These are phyloP conservation scores for Ecliptopera silaceata DNA, from an alignment of 2,888 invertebrate species.

Conservation along the genomic window DNA sequence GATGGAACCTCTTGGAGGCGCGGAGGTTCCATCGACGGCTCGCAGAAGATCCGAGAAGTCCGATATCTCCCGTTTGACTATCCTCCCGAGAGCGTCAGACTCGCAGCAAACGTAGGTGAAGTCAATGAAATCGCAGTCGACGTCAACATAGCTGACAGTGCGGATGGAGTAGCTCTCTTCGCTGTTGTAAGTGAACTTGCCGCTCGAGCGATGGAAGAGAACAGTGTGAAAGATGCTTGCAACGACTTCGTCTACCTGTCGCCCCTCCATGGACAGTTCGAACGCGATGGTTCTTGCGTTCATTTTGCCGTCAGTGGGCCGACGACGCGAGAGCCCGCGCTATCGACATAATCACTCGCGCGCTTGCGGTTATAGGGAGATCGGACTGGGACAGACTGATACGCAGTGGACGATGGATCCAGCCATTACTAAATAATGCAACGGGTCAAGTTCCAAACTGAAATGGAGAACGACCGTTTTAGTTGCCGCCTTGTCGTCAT, in stretches of 20 bases:
- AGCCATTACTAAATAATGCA: slow-evolving; percentile 67
- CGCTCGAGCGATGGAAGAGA: slow-evolving; percentile 93
- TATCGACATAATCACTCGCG: slow-evolving; percentile 63
- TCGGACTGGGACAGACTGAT: not conserved
- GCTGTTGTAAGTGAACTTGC: slow-evolving; percentile 96
- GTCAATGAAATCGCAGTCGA: slow-evolving; percentile 98
- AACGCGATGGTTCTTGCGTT: slow-evolving; percentile 92
- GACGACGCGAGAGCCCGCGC: slow-evolving; percentile 46
- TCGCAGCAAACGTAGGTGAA: slow-evolving; percentile 98
- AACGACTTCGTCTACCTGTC: slow-evolving; percentile 96
- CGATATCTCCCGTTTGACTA: slow-evolving; percentile 89
- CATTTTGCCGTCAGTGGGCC: slow-evolving; percentile 83
- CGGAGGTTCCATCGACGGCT: slow-evolving; percentile 84
- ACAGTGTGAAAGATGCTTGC: slow-evolving; percentile 96
- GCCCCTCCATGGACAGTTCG: slow-evolving; percentile 93
- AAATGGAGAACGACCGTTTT: slow-evolving; percentile 75
- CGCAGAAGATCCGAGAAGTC: slow-evolving; percentile 90
- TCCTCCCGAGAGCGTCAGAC: slow-evolving; percentile 89
- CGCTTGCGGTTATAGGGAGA: slow-evolving; percentile 43
- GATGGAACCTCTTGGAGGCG: slow-evolving; percentile 90
- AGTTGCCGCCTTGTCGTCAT: slow-evolving; percentile 43
- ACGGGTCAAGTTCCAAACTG: slow-evolving; percentile 72
- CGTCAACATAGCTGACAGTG: slow-evolving; percentile 97
- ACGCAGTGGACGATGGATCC: slow-evolving; percentile 43
- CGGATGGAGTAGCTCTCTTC: slow-evolving; percentile 98